Percentiles rank a stretch among this genome's conserved stretches.
Evolutionary conservation across 2,888 invertebrate genomes (phyloP).

Genomic region (Rhorus exstirpatorius): DNA sequence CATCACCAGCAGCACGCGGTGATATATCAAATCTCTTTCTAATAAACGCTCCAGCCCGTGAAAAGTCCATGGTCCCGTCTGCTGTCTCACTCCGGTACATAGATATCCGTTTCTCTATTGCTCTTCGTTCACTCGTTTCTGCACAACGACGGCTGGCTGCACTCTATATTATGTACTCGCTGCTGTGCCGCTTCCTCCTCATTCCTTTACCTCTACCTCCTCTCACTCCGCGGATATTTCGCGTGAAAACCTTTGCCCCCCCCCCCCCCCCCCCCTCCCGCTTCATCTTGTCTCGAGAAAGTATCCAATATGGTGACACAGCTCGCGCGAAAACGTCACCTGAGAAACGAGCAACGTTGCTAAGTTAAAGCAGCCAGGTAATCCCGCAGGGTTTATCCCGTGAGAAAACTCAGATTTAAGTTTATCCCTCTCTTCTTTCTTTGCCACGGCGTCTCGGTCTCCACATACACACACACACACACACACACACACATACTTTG

Average conservation of each 20-base stretch:
- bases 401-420: conserved; percentile 82
- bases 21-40: conserved; percentile 84
- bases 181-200: conserved; percentile 22
- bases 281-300: conserved; percentile 70
- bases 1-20: conserved; percentile 65
- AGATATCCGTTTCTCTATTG: conserved; percentile 46
- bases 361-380: conserved; percentile 82
- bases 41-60: conserved; percentile 76
- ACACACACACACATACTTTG: background rate
- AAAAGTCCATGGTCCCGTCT: conserved; percentile 58
- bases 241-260: conserved; percentile 52
- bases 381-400: conserved; percentile 81
- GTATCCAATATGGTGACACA: conserved; percentile 83
- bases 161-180: conserved; percentile 47
- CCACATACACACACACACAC: background rate
- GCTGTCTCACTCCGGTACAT: conserved; percentile 50
- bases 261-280: background rate
- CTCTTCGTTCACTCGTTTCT: conserved; percentile 35
- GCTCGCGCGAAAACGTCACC: conserved; percentile 77
- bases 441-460: conserved; percentile 24
- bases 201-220: background rate
- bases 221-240: conserved; percentile 43
- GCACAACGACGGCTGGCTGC: conserved; percentile 43
- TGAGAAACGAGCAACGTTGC: conserved; percentile 82
- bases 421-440: conserved; percentile 80